Evolutionary conservation across 1,140 invertebrate species (phyloP).

Genomic region (Hesperophylax magnus): DNA sequence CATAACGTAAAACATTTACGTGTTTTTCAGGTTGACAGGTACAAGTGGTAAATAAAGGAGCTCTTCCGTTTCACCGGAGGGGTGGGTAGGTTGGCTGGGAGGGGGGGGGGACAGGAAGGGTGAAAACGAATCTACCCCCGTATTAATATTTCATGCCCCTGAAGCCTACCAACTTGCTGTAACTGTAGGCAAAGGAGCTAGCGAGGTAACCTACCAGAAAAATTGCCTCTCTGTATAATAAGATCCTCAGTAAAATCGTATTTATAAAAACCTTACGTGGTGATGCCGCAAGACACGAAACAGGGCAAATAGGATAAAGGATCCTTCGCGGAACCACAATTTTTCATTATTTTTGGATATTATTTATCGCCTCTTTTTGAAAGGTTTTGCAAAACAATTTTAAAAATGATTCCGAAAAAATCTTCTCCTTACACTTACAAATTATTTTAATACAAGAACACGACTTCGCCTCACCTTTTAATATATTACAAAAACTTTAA

Average conservation of each 20-base stretch:
- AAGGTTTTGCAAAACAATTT: not conserved
- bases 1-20: constrained; percentile 57
- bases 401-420: not conserved
- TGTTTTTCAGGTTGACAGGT: constrained; percentile 57
- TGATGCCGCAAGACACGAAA: not conserved
- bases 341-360: constrained; percentile 7
- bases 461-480: too few species aligned
- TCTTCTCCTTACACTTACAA: not conserved
- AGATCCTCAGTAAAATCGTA: constrained; percentile 31
- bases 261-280: constrained; percentile 21
- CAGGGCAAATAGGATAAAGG: not conserved
- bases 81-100: not conserved
- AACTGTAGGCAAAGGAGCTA: constrained; percentile 34
- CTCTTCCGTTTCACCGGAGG: constrained; percentile 43
- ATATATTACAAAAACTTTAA: too few species aligned
- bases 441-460: too few species aligned
- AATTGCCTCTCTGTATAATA: constrained; percentile 41
- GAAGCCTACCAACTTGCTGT: constrained; percentile 23
- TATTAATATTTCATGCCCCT: constrained; percentile 57
- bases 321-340: not conserved
- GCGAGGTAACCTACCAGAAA: constrained; percentile 39
- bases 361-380: constrained; percentile 2
- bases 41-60: constrained; percentile 58
- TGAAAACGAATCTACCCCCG: constrained; percentile 50
- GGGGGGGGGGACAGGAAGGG: not conserved